These are phyloP conservation scores for Strigamia crassipes DNA, from an alignment of 2,888 invertebrate species.

Conservation along the genomic window DNA sequence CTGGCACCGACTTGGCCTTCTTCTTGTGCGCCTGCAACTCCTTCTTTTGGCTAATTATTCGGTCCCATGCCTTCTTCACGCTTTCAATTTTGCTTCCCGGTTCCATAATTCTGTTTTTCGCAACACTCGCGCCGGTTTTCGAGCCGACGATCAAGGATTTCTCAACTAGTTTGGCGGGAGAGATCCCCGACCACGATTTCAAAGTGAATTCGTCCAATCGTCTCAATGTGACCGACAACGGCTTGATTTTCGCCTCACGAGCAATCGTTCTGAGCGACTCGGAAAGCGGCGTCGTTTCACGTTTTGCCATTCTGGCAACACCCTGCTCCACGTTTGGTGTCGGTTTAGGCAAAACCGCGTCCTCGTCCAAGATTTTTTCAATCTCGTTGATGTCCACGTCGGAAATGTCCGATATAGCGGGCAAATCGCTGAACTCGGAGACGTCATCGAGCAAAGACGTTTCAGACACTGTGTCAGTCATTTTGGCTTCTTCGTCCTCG, in stretches of 20 bases:
- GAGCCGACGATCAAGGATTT: not conserved
- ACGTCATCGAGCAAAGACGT: not conserved
- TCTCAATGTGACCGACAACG: not conserved
- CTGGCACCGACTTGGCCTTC: not conserved
- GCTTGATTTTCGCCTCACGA: not conserved
- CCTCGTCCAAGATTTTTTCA: not conserved
- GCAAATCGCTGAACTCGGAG: constrained; percentile 18
- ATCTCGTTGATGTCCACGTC: not conserved
- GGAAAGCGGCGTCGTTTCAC: not conserved
- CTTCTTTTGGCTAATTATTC: constrained; percentile 11
- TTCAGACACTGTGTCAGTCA: constrained; percentile 12
- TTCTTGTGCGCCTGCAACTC: not conserved
- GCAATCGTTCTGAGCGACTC: not conserved
- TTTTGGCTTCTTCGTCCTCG: not conserved
- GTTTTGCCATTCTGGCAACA: not conserved
- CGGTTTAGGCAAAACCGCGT: not conserved
- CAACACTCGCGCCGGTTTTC: not conserved
- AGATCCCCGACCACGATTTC: not conserved
- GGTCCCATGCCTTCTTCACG: not conserved
- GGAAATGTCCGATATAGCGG: not conserved
- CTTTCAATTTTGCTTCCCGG: not conserved
- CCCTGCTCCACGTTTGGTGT: not conserved
- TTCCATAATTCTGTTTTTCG: not conserved
- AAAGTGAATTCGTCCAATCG: not conserved
- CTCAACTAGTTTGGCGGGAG: not conserved